Evolutionary conservation across 1,140 invertebrate species (phyloP), one percentile per base, ranked within the genome.

Genomic region (Subanguina moxae): DNA sequence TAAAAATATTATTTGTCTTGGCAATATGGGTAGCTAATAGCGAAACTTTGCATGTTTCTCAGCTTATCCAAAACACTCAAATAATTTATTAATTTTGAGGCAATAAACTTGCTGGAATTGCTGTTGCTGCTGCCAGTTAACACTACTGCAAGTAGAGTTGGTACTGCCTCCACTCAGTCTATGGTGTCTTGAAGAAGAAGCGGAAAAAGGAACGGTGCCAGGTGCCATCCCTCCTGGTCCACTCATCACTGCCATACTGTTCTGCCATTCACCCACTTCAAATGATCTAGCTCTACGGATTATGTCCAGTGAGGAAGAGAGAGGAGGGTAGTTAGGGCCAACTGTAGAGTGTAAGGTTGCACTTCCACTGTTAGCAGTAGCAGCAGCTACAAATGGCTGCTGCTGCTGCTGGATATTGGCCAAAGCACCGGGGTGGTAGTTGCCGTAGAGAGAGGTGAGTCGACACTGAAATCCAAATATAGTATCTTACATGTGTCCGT

Each of bases 191-290:
- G 32, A 38, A 11, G 32, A 5, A 11, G 32, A 38, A 11, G 32
- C 11, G 32, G 32, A 38, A 3, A 38, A 38, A 11, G 32, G 32
- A 5, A 38, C 3, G 32, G 11, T 38, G 11, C 32, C 48, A 21
- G 48, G 48, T 52, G 48, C 48, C 48, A 52, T 52, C 19, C 58
- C 58, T 3, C 19, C 27, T 3, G n/a, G 5, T 7, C 27, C 58
- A 19, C 19, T n/a, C n/a, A 19, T 61, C 11, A n/a, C 45, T 19
- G 62, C 62, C 62, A 64, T 64, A 19, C 62, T 64, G 27, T 64
- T 64, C 23, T 64, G 32, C 62, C 62, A 64, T 38, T 64, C 62
- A 19, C 62, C 62, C 3, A 64, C 62, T 28, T 64, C 62, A 38
- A 64, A 64, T 3, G 62, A 64, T 23, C 62, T 23, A 3, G 62